Evolutionary conservation across 2,797 vertebrate species (phyloP), one percentile per base, ranked within the genome.

Genomic region (Tarsius wallacei): DNA sequence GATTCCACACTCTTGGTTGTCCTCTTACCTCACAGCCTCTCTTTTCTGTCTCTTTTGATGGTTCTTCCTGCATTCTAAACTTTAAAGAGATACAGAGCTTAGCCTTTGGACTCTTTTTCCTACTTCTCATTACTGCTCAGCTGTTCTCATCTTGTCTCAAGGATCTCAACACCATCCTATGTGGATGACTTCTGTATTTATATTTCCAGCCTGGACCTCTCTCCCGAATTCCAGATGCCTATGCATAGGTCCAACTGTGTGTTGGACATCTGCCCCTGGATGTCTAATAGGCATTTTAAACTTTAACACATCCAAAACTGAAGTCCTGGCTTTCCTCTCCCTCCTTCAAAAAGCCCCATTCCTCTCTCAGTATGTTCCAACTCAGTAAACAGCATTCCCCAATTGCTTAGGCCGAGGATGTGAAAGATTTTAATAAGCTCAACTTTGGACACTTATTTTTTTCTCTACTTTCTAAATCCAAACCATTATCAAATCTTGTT

Each of bases 271-370:
- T 97, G 70, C 57, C n/a, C 13, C 28, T 36, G 36, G 64, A n/a
- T 87, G 26, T 85, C 77, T 85, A 86, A 66, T 61, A 96, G 88
- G 16, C 49, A 71, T 68, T 59, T 81, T 28, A 95, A 76, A 96
- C 21, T 71, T 91, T 87, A 83, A 83, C 19, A 66, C 3, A 74
- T 87, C 42, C 36, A 84, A 83, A 93, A 53, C 31, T 0, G 4
- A 91, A 90, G 51, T 87, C 33, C 53, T 92, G 57, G 33, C 70
- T 87, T 95, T 84, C 77, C 26, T 71, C 2, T 57, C 28, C 36
- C 49, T 33, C 63, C 55, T 53, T 57, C 49, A 59, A 49, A 21
- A 80, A 68, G 36, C 2, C 21, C 31, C 42, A 8, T 4, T 55
- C 21, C 9, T 68, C 63, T 15, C 22, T 82, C 64, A 53, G 19